These are phyloP conservation scores for Galeruca laticollis DNA, from an alignment of 2,888 invertebrate genomes.

Conservation along the genomic window DNA sequence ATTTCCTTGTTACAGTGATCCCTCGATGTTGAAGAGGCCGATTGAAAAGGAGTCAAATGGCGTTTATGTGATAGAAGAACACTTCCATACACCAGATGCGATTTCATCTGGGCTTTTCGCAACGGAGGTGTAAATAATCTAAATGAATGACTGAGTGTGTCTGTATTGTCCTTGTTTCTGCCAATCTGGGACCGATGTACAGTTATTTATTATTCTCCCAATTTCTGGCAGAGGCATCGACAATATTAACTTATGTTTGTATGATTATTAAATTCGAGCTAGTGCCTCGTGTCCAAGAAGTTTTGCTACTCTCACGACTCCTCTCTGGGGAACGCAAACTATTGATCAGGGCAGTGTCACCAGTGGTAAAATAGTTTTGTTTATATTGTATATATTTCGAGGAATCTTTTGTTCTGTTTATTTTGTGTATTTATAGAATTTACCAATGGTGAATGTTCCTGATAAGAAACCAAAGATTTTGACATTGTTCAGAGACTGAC, in stretches of 20 bases:
- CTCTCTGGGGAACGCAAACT: constrained; percentile 56
- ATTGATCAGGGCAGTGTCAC: constrained; percentile 42
- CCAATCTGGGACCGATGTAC: constrained; percentile 58
- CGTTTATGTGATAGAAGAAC: constrained; percentile 83
- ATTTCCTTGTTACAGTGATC: constrained; percentile 71
- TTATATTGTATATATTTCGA: constrained; percentile 60
- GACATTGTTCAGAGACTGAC: constrained; percentile 56
- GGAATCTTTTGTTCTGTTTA: constrained; percentile 47
- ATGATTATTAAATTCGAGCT: constrained; percentile 53
- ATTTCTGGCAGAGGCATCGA: constrained; percentile 53
- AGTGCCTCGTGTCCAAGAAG: constrained; percentile 55
- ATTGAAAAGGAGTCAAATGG: constrained; percentile 71
- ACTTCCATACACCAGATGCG: constrained; percentile 76
- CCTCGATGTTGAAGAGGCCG: constrained; percentile 78
- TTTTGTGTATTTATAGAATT: constrained; percentile 53
- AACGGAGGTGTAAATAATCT: constrained; percentile 76
- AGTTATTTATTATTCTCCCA: constrained; percentile 62
- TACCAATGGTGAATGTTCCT: constrained; percentile 49
- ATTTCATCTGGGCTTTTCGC: constrained; percentile 73
- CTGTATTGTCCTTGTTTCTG: constrained; percentile 43
- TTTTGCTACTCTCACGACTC: constrained; percentile 52
- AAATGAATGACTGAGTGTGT: constrained; percentile 50
- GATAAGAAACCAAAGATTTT: constrained; percentile 65
- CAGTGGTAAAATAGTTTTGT: constrained; percentile 53
- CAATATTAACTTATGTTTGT: constrained; percentile 57